Base-by-base conservation (phyloP, 1,140 invertebrate genomes). In the Cydia splendana region DNA sequence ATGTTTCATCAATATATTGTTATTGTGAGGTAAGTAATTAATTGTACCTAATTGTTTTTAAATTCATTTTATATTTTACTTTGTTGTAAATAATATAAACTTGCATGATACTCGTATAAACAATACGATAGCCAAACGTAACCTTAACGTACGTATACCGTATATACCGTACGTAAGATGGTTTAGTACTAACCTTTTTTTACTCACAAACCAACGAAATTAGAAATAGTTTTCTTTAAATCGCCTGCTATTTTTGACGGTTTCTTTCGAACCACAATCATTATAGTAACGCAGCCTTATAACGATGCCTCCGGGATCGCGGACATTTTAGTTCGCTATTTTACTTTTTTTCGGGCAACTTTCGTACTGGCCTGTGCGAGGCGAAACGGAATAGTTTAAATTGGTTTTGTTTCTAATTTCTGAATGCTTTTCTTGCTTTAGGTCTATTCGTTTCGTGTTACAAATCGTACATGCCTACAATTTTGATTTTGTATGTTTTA, bases 391-490 rank as follows among this genome's bases (percentile, higher is more conserved):
- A 77, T 77, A 77, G 76, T 77, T 77, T 77, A 77, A 77, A 77
- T 77, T 77, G 76, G 76, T 77, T 77, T 77, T 77, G 76, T 77
- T 77, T 77, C 65, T 75, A 62, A 75, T 75, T 75, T 42, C 51
- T 51, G 45, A 48, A 74, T 15, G 45, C 45, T 48, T 74, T 51
- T 53, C 48, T 74, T 74, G 20, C 45, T 74, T n/a, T 74, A 30
- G 67, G 38, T 71, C 67, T 71, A 42, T 71, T 71, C n/a, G n/a
- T 45, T 71, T 71, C 65, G 65, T 71, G 34, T 18, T 30, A 38
- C 28, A 69, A 48, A 15, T 51, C 42, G 73, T 74, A 53, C 4
- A 74, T 45, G 42, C 24, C 45, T 74, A 53, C 73, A 7, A 20
- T 1, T 74, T 74, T 53, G n/a, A 53, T 53, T n/a, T 53, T 18